Conservation (phyloP, 1,140 invertebrate genomes). For the Pseudomyrmex pallidus region DNA sequence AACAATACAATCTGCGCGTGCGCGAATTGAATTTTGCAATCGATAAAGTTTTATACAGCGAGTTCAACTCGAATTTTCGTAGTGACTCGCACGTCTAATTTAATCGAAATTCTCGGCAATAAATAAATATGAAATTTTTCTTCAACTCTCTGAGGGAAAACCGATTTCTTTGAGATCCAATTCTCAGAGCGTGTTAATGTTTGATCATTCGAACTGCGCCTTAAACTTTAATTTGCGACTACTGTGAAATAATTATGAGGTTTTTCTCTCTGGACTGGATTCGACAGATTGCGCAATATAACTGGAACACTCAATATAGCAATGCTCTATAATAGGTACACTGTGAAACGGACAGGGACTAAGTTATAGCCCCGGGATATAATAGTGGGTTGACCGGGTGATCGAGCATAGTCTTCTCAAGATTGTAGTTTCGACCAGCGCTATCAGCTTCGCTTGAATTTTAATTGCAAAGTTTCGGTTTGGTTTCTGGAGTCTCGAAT, state of each 20-base stretch:
- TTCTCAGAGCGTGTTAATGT: not conserved
- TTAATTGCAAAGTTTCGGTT: slow-evolving; percentile 65
- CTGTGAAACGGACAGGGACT: not conserved
- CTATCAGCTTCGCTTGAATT: slow-evolving; percentile 58
- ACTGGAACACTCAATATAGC: not conserved
- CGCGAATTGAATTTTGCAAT: too few relatives aligned
- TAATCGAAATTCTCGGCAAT: too few relatives aligned
- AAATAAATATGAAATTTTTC: too few relatives aligned
- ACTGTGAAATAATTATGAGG: not conserved
- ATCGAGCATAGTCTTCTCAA: slow-evolving; percentile 46
- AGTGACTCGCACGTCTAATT: too few relatives aligned
- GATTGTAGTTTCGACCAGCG: slow-evolving; percentile 52
- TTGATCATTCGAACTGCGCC: not conserved
- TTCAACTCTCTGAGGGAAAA: too few relatives aligned
- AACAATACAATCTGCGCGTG: too few relatives aligned
- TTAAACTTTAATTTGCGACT: not conserved
- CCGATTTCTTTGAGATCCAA: too few relatives aligned
- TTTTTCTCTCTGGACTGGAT: not conserved
- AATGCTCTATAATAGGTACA: not conserved
- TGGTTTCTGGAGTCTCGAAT: slow-evolving; percentile 19
- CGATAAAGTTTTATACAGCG: too few relatives aligned
- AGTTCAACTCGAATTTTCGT: too few relatives aligned
- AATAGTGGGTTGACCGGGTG: slow-evolving; percentile 44
- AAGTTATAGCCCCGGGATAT: slow-evolving; percentile 26
- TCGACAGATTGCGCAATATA: not conserved